These are phyloP conservation scores for Sebastes umbrosus DNA, from an alignment of 2,797 vertebrate species.

Conservation along the genomic window DNA sequence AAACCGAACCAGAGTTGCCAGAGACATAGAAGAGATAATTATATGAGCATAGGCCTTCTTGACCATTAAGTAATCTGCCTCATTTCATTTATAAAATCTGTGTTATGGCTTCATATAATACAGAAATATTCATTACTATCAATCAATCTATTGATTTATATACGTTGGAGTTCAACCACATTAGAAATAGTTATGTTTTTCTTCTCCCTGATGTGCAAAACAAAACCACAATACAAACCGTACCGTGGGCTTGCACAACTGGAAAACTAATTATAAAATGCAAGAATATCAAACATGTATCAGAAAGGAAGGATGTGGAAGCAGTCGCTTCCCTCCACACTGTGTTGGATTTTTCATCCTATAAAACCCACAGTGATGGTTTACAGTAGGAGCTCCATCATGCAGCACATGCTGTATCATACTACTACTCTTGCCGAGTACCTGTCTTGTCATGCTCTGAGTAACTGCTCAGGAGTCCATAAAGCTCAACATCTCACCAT, in stretches of 20 bases:
- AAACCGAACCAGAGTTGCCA: no score
- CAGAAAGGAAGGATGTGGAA: not conserved
- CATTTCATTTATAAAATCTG: no score
- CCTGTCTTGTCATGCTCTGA: not conserved
- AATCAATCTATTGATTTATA: no score
- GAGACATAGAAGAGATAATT: no score
- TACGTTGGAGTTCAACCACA: no score
- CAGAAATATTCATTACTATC: no score
- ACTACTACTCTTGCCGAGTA: not conserved
- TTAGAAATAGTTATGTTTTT: no score
- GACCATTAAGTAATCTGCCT: no score
- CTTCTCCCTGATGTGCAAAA: no score
- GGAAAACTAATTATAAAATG: not conserved
- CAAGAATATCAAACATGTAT: not conserved
- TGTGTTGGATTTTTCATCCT: not conserved
- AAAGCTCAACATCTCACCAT: slow-evolving; percentile 2
- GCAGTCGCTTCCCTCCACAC: not conserved
- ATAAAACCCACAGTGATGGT: not conserved
- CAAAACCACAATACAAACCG: no score
- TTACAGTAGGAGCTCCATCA: not conserved
- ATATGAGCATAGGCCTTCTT: no score
- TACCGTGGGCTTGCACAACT: not conserved
- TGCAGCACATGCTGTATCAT: not conserved
- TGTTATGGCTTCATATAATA: no score
- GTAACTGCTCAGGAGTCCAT: slow-evolving; percentile 1